A percentile compares a stretch with the other conserved stretches of the same genome.
Conservation (phyloP, 2,888 invertebrate species). For the Dusona sp. region DNA sequence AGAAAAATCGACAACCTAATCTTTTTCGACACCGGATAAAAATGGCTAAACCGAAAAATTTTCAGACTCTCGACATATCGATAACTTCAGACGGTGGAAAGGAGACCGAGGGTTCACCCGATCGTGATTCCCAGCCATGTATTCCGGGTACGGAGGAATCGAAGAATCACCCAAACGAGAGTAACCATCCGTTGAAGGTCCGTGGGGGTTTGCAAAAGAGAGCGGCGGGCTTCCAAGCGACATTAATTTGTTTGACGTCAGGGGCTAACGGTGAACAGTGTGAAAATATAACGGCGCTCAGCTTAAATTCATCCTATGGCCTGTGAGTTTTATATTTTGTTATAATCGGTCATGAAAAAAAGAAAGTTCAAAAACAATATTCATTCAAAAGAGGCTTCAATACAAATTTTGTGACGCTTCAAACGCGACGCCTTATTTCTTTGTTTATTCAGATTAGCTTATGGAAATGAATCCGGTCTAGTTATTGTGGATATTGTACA, state of each 20-base stretch:
- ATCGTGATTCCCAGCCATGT: conserved; percentile 89
- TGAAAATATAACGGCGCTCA: conserved; percentile 94
- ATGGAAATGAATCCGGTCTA: conserved; percentile 98
- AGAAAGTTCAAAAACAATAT: not conserved
- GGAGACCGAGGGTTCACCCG: conserved; percentile 92
- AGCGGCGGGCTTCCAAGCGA: conserved; percentile 98
- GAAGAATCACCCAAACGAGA: conserved; percentile 81
- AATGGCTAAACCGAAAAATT: not conserved
- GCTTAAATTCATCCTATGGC: conserved; percentile 98
- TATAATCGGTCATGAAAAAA: conserved; percentile 10
- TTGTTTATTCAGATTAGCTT: conserved; percentile 91
- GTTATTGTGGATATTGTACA: conserved; percentile 98
- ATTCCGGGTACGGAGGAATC: conserved; percentile 85
- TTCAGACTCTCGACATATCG: conserved; percentile 94
- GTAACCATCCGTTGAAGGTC: conserved; percentile 88
- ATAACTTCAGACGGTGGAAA: conserved; percentile 91
- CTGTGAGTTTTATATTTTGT: conserved; percentile 90
- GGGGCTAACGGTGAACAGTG: conserved; percentile 92
- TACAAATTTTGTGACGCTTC: not conserved
- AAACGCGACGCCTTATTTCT: not conserved
- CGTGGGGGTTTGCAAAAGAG: conserved; percentile 92
- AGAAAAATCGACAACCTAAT: too few species aligned
- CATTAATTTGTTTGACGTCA: conserved; percentile 96
- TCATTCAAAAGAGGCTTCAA: not conserved
- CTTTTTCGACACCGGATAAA: not conserved